phyloP scores from a whole-genome alignment of 2,888 invertebrate species.

The Frankliniella intonsa region DNA sequence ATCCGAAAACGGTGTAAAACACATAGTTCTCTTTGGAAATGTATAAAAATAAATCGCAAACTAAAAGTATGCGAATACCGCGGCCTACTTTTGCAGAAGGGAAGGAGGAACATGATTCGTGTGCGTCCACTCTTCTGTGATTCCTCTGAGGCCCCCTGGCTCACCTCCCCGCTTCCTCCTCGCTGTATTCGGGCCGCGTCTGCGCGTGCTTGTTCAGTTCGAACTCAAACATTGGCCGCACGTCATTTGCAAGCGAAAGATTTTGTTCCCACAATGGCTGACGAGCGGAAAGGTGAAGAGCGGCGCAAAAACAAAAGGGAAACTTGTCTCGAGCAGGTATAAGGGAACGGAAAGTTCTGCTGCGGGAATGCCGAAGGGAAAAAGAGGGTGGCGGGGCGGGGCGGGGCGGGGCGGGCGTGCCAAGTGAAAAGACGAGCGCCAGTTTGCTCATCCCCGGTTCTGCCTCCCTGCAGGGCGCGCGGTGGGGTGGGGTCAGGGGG shows the following conservation, averaged over 20 bases:
- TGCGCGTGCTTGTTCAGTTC: neutral
- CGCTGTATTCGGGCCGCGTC: no score
- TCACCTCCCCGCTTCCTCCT: no score
- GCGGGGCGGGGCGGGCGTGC: no score
- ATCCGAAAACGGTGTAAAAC: no score
- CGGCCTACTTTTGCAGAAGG: no score
- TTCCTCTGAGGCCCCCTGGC: no score
- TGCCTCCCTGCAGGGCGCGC: neutral
- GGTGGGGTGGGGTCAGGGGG: no score
- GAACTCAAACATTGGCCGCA: neutral
- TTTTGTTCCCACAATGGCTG: neutral
- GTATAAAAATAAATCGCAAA: no score
- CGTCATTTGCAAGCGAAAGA: conserved; percentile 16
- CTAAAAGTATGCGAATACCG: no score
- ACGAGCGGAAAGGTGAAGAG: neutral
- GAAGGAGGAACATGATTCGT: no score
- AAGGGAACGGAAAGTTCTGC: neutral
- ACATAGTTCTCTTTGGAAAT: no score
- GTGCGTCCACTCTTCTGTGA: no score
- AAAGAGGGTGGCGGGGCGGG: neutral
- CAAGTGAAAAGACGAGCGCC: neutral
- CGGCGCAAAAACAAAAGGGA: neutral
- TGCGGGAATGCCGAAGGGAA: neutral
- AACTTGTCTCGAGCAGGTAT: conserved; percentile 7
- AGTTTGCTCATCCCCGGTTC: conserved; percentile 3